Percentiles rank a stretch among this genome's conserved stretches.
phyloP scores from a whole-genome alignment of 1,140 invertebrate genomes.

The Zaprionus gabonicus region DNA sequence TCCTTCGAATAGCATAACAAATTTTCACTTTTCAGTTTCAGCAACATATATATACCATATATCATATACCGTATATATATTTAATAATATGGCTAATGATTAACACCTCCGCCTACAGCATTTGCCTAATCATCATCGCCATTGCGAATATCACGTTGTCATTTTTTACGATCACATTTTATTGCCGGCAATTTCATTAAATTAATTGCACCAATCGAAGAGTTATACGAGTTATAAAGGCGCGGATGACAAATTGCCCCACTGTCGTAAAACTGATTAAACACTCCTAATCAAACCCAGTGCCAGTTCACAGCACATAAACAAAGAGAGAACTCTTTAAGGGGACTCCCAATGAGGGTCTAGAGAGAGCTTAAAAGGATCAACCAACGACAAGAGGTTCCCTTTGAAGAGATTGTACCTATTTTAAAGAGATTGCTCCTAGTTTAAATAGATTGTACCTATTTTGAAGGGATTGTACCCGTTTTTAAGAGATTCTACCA shows the following conservation, averaged over 20 bases:
- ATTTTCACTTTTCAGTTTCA: conserved; percentile 46
- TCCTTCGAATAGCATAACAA: conserved; percentile 29
- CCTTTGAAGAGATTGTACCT: too few species aligned
- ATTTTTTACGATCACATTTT: conserved; percentile 53
- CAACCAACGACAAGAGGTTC: not conserved
- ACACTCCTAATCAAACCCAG: conserved; percentile 9
- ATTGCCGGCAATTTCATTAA: conserved; percentile 59
- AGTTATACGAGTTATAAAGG: conserved; percentile 17
- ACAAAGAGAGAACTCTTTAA: too few species aligned
- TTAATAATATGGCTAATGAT: conserved; percentile 31
- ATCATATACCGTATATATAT: not conserved
- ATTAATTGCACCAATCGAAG: conserved; percentile 54
- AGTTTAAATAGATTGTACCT: too few species aligned
- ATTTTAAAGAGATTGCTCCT: too few species aligned
- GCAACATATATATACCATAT: not conserved
- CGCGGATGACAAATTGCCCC: not conserved
- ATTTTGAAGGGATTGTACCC: too few species aligned
- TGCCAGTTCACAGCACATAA: not conserved
- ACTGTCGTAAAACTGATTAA: conserved; percentile 16
- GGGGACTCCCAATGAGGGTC: not conserved
- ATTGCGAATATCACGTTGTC: conserved; percentile 40
- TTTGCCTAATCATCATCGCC: conserved; percentile 20
- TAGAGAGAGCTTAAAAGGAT: not conserved
- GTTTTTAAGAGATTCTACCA: too few species aligned
- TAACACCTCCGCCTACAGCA: conserved; percentile 4